Evolutionary conservation across 2,113 vertebrate genomes (phyloP).

Genomic region (Piprites chloris): DNA sequence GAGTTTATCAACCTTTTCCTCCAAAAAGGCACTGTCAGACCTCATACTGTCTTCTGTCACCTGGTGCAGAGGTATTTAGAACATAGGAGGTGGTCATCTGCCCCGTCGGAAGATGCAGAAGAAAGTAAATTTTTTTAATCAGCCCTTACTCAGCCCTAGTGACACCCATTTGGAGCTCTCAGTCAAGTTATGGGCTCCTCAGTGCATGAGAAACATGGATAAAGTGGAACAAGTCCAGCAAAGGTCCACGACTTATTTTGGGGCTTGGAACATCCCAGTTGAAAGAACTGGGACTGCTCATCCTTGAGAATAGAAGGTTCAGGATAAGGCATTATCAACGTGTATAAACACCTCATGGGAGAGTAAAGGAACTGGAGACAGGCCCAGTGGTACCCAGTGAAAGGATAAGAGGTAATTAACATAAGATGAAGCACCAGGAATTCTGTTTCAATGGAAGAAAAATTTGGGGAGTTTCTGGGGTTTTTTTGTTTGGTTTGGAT

Average conservation of each 20-base stretch:
- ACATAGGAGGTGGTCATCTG: not conserved
- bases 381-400: not conserved
- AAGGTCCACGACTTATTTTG: not conserved
- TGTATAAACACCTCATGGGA: not conserved
- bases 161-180: not conserved
- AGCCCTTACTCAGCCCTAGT: not conserved
- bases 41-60: not conserved
- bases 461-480: not conserved
- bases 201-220: not conserved
- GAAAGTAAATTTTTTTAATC: not conserved
- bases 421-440: not conserved
- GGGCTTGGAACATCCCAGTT: not conserved
- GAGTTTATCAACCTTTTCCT: not conserved
- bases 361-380: not conserved
- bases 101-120: not conserved
- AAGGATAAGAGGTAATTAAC: not conserved
- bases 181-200: fast-evolving
- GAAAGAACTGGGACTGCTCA: not conserved
- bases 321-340: not conserved
- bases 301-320: not conserved
- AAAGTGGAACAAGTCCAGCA: not conserved
- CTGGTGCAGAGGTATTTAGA: not conserved
- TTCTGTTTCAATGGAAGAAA: not conserved
- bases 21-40: not conserved
- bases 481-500: too few relatives aligned